A percentile compares a stretch with the other conserved stretches of the same genome.
phyloP scores from a whole-genome alignment of 2,888 invertebrate species.

The Teleogryllus oceanicus region DNA sequence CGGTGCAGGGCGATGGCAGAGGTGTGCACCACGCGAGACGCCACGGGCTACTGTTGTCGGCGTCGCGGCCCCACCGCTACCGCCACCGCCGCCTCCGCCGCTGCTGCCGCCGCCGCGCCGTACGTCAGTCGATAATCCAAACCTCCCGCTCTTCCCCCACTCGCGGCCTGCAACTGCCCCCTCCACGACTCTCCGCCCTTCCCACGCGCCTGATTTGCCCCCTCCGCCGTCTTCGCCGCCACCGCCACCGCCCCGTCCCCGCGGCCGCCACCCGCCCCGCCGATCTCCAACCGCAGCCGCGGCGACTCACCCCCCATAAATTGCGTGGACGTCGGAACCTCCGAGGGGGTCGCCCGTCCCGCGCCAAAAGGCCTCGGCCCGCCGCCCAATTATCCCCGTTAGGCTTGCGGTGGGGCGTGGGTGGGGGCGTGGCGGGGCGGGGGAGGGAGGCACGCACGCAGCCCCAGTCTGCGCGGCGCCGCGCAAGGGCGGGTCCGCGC shows the following conservation, averaged over 20 bases:
- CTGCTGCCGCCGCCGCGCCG: constrained; percentile 22
- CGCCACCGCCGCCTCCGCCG: constrained; percentile 3
- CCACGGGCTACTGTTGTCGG: constrained; percentile 22
- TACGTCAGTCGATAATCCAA: constrained; percentile 29
- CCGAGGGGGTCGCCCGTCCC: too few species aligned
- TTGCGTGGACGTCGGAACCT: too few species aligned
- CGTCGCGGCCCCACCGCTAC: not conserved
- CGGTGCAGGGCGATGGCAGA: not conserved
- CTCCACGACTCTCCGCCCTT: not conserved
- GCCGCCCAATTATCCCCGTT: too few species aligned
- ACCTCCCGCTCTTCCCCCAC: constrained; percentile 19
- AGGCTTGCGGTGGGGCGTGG: too few species aligned
- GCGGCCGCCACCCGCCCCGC: too few species aligned
- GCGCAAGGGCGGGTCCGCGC: not conserved
- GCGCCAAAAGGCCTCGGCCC: too few species aligned
- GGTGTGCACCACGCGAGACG: not conserved
- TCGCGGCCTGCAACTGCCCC: not conserved
- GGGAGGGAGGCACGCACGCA: not conserved
- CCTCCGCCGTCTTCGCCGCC: not conserved
- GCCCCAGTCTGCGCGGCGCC: not conserved
- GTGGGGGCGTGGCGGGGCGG: too few species aligned
- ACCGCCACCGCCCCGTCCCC: too few species aligned
- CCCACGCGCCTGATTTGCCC: not conserved
- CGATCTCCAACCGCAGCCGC: too few species aligned
- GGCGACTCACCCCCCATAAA: too few species aligned